Evolutionary conservation across 2,888 invertebrate species (phyloP).

Genomic region (Melitaea athalia): DNA sequence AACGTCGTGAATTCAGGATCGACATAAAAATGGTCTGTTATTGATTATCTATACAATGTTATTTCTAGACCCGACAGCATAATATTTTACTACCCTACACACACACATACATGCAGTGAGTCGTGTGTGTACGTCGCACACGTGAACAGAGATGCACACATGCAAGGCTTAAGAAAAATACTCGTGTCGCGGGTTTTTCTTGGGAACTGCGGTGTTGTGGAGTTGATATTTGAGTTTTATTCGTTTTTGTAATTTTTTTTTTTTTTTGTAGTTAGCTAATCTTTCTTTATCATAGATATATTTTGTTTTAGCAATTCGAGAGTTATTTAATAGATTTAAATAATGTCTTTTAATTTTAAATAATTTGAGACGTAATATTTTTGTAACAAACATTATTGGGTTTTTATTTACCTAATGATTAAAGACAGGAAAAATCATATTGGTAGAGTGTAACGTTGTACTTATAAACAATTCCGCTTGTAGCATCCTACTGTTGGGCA

Average conservation of each 20-base stretch:
- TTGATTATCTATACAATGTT: slow-evolving; percentile 83
- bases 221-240: slow-evolving; percentile 40
- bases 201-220: slow-evolving; percentile 53
- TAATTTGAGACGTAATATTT: too few species aligned
- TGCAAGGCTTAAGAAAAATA: slow-evolving; percentile 72
- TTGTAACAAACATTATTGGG: too few species aligned
- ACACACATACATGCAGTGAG: slow-evolving; percentile 38
- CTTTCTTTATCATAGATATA: not conserved
- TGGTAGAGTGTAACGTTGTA: too few species aligned
- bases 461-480: too few species aligned
- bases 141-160: slow-evolving; percentile 36
- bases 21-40: slow-evolving; percentile 71
- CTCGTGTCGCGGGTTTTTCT: slow-evolving; percentile 77
- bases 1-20: slow-evolving; percentile 48
- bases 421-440: too few species aligned
- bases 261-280: slow-evolving; percentile 14
- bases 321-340: too few species aligned
- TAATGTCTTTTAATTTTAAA: too few species aligned
- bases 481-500: too few species aligned
- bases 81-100: slow-evolving; percentile 79
- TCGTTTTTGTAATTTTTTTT: slow-evolving; percentile 8
- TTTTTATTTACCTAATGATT: too few species aligned
- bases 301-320: too few species aligned
- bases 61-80: slow-evolving; percentile 81
- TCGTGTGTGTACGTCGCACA: slow-evolving; percentile 42